Conservation (phyloP, 2,797 vertebrate species). For the Gymnoscopelus braueri region DNA sequence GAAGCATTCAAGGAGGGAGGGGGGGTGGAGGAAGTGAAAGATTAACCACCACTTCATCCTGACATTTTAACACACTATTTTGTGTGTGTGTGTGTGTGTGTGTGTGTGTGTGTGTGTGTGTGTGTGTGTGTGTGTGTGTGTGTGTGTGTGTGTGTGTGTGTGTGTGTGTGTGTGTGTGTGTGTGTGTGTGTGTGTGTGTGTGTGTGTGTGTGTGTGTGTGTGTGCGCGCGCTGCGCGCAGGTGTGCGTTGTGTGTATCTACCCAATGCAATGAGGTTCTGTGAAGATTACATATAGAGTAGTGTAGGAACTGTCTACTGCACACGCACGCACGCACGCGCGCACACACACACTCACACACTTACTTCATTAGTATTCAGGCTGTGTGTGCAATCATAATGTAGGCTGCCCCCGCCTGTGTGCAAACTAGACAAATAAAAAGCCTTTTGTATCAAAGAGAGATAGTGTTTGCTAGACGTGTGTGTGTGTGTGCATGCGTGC, state of each 20-base stretch:
- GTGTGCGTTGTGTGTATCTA: neutral
- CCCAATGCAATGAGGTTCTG: neutral
- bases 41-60: constrained; percentile 45
- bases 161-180: neutral
- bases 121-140: constrained; percentile 12
- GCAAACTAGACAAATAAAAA: constrained; percentile 19
- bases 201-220: constrained; percentile 21
- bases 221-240: neutral
- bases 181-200: constrained; percentile 23
- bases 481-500: neutral
- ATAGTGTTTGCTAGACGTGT: constrained; percentile 11
- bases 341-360: constrained; percentile 3
- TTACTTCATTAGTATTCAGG: neutral
- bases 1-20: neutral
- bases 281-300: neutral
- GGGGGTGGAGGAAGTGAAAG: constrained; percentile 47
- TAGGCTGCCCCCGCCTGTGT: neutral
- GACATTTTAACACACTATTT: constrained; percentile 18
- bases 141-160: constrained; percentile 10
- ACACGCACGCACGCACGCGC: neutral
- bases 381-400: constrained; percentile 15
- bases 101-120: constrained; percentile 23
- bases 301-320: too few species aligned
- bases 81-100: constrained; percentile 18
- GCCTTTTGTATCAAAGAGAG: constrained; percentile 15